A percentile compares a stretch with the other conserved stretches of the same genome.
Conservation (phyloP, 2,888 invertebrate species). For the Tridacna crocea region DNA sequence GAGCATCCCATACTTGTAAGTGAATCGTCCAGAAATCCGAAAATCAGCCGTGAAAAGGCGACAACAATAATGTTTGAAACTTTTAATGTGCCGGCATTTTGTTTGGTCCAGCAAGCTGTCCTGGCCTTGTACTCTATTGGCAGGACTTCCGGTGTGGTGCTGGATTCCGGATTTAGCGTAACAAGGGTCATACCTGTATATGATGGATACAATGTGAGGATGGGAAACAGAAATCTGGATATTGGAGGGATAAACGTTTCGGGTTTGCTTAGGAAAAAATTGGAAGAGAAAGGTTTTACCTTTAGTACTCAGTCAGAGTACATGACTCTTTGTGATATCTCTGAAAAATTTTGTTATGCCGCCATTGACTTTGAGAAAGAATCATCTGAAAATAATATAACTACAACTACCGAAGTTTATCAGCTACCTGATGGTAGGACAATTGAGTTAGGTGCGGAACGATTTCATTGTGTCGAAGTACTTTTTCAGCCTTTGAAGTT, state of each 20-base stretch:
- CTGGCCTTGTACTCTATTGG: slow-evolving; percentile 4
- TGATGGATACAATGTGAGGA: neutral
- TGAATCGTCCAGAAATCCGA: slow-evolving; percentile 15
- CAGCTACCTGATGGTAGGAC: slow-evolving; percentile 16
- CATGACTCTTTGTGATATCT: neutral
- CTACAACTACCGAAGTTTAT: neutral
- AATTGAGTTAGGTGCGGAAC: neutral
- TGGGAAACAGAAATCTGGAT: slow-evolving; percentile 19
- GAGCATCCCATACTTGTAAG: slow-evolving; percentile 15
- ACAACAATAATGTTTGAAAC: slow-evolving; percentile 18
- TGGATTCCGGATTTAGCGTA: slow-evolving; percentile 13
- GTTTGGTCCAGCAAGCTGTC: slow-evolving; percentile 10
- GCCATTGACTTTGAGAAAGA: slow-evolving; percentile 12
- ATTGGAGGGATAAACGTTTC: slow-evolving; percentile 7
- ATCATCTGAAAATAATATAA: neutral
- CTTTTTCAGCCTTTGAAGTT: slow-evolving; percentile 5
- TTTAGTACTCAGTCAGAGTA: neutral
- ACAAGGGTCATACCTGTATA: slow-evolving; percentile 10
- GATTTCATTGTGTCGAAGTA: slow-evolving; percentile 20
- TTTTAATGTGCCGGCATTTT: slow-evolving; percentile 18
- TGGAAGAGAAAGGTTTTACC: neutral
- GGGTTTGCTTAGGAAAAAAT: neutral
- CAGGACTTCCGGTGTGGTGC: neutral
- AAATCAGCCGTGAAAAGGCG: neutral
- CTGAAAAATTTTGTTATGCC: slow-evolving; percentile 11